phyloP scores from a whole-genome alignment of 2,888 invertebrate genomes.

The Tachina lurida region DNA sequence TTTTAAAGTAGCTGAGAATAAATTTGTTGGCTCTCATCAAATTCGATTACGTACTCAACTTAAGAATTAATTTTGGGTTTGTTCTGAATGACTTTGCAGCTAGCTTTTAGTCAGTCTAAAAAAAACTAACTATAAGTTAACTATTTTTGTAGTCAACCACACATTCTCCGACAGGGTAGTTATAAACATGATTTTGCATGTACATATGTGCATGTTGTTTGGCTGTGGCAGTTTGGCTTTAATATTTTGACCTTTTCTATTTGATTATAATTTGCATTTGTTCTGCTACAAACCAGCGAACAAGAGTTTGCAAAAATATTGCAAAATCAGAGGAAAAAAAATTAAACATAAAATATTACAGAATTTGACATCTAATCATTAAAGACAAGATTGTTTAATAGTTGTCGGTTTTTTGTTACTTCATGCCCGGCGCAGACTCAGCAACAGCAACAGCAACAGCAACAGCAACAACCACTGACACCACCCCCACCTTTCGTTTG shows the following conservation, averaged over 20 bases:
- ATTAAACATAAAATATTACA: constrained; percentile 54
- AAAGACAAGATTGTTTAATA: constrained; percentile 64
- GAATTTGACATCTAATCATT: constrained; percentile 67
- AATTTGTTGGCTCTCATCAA: too few relatives aligned
- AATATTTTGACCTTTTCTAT: constrained; percentile 71
- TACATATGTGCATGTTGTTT: background rate
- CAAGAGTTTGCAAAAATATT: constrained; percentile 29
- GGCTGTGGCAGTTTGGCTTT: constrained; percentile 48
- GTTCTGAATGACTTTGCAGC: too few relatives aligned
- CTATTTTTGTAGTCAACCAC: too few relatives aligned
- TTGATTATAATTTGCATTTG: constrained; percentile 66
- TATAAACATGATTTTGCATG: constrained; percentile 64
- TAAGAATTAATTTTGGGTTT: too few relatives aligned
- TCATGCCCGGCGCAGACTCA: background rate
- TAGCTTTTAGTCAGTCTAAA: too few relatives aligned
- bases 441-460: too few relatives aligned
- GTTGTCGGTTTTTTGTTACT: constrained; percentile 28
- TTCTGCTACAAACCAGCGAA: constrained; percentile 30
- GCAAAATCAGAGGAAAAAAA: constrained; percentile 19
- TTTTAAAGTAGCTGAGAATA: too few relatives aligned
- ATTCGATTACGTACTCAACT: too few relatives aligned
- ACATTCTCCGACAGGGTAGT: too few relatives aligned
- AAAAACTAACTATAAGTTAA: too few relatives aligned
- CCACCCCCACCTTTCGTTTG: background rate
- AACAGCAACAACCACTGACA: background rate